These are phyloP conservation scores for Perca flavescens DNA, from an alignment of 2,113 vertebrate genomes.

Conservation along the genomic window DNA sequence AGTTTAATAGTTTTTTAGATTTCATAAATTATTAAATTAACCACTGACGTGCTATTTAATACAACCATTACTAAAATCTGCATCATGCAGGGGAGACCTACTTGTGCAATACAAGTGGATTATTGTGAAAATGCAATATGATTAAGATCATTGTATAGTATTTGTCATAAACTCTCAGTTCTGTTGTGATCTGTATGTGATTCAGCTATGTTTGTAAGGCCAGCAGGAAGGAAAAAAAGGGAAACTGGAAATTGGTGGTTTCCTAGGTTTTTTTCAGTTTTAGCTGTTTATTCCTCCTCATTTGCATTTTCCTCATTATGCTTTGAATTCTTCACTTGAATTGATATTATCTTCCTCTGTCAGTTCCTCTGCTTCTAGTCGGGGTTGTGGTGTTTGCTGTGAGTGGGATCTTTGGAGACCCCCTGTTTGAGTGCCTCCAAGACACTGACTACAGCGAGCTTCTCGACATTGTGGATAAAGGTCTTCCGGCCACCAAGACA, in stretches of 20 bases:
- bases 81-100: not conserved
- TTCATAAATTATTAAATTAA: not conserved
- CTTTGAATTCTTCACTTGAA: not conserved
- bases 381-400: slow-evolving; percentile 68
- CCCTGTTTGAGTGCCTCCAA: slow-evolving; percentile 83
- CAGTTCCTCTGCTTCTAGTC: slow-evolving; percentile 73
- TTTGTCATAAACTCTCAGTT: not conserved
- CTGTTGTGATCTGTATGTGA: not conserved
- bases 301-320: not conserved
- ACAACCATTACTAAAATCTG: not conserved
- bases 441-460: slow-evolving; percentile 87
- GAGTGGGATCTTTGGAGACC: slow-evolving; percentile 68
- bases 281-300: too few species aligned
- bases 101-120: not conserved
- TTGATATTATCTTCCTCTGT: not conserved
- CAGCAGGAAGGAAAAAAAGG: not conserved
- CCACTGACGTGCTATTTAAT: not conserved
- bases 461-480: slow-evolving; percentile 79
- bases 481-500: slow-evolving; percentile 78
- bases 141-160: not conserved
- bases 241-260: slow-evolving; percentile 4
- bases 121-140: not conserved
- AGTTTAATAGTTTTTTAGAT: not conserved
- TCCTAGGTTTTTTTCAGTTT: not conserved
- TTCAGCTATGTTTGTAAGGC: not conserved